Percentiles rank a stretch among this genome's conserved stretches.
Evolutionary conservation across 2,113 vertebrate genomes (phyloP).

Genomic region (Hypomesus transpacificus): DNA sequence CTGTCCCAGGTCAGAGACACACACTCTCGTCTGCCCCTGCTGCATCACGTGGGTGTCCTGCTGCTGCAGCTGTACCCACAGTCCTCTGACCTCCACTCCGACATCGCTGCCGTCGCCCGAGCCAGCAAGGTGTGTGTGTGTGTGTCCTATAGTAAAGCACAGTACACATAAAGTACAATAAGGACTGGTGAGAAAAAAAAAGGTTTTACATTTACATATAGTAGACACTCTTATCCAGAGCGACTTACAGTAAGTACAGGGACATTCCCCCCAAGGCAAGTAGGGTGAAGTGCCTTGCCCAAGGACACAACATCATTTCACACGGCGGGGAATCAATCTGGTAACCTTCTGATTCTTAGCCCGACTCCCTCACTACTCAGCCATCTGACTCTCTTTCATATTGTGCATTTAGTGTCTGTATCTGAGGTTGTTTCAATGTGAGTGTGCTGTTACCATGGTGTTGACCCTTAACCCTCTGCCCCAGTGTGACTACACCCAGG

Average conservation of each 20-base stretch:
- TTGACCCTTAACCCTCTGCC: not conserved
- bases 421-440: not conserved
- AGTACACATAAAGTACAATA: too few species aligned
- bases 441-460: not conserved
- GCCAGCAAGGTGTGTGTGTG: conserved; percentile 65
- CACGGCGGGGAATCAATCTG: too few species aligned
- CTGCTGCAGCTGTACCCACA: conserved; percentile 72
- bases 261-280: too few species aligned
- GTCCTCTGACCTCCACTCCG: conserved; percentile 72
- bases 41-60: conserved; percentile 71
- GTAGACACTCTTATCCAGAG: too few species aligned
- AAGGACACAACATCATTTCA: too few species aligned
- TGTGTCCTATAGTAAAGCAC: not conserved
- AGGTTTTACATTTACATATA: too few species aligned
- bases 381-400: too few species aligned
- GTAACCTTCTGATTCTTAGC: too few species aligned
- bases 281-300: too few species aligned
- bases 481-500: conserved; percentile 68
- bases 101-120: conserved; percentile 67
- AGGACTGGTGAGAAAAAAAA: not conserved
- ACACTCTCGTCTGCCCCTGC: conserved; percentile 65
- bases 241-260: too few species aligned
- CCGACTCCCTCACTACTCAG: too few species aligned
- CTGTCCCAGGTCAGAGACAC: conserved; percentile 76
- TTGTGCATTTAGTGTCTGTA: conserved; percentile 18